Evolutionary conservation across 2,113 vertebrate genomes (phyloP), one percentile per base, ranked within the genome.

Genomic region (Heterochromis multidens): DNA sequence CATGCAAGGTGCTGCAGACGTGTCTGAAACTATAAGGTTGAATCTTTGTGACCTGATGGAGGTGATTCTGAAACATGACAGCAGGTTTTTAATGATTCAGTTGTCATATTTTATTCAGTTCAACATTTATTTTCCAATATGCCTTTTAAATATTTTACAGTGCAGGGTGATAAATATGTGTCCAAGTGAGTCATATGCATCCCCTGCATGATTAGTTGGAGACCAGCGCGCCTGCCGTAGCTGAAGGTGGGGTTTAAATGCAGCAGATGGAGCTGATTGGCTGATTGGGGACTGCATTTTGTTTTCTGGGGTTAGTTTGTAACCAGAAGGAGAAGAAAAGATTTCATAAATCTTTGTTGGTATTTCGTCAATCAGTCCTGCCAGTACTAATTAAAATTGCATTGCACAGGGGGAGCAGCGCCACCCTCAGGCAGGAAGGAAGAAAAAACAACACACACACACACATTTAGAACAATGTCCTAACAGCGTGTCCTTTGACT

Each of bases 261-360:
- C 62, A 40, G 62, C 35, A 25, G 35, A 21, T 65, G 21, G 62
- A 16, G 35, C 62, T 65, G 43, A 72, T 6, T 2, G 65, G 43
- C 12, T 70, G n/a, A 70, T 23, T 23, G 13, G 35, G 0, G 35
- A 0, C 21, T 70, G 37, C 37, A 0, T 70, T 13, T 72, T 4
- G 23, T 49, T 27, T 67, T 21, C 43, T 52, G 40, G 43, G 40
- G 40, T 70, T 70, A 19, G 67, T 72, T 72, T 72, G 65, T 72
- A 49, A 49, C 40, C 43, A 72, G 40, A 25, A 52, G 67, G 17
- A 31, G 43, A 13, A 70, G 25, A 52, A 54, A 52, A 52, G 29
- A 17, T 52, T 74, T 52, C 1, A 1, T 74, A 21, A 0, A 52
- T 29, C 63, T 67, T 5, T 46, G 8, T 29, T 72, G 25, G 43